Evolutionary conservation across 2,113 vertebrate genomes (phyloP), one percentile per base, ranked within the genome.

Genomic region (Dicentrarchus labrax): DNA sequence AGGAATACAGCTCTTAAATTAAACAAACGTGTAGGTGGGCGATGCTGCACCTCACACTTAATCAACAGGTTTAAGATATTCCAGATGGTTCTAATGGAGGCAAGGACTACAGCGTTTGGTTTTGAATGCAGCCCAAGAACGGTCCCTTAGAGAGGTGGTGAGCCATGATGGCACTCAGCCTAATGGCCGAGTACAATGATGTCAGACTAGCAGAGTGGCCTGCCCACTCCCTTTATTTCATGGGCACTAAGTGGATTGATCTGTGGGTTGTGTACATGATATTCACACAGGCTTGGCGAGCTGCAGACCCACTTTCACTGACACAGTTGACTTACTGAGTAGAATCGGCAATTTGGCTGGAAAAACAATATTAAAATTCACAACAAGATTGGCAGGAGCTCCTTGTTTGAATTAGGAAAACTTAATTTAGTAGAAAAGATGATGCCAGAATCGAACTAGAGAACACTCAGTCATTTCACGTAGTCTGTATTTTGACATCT

Each of bases 231-330:
- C 89, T 87, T 88, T 90, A 92, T 93, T 93, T 91, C 88, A 93
- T 83, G 68, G 90, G 22, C 91, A 76, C 91, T 93, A 93, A 93
- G 93, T 93, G 93, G 86, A 93, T 93, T 93, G 93, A 93, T 93
- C 90, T 83, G 91, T 80, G 89, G 86, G 81, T 78, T 88, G 87
- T 79, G 77, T 77, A 78, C 88, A 91, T 90, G 78, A 83, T 88
- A 83, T 85, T 87, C 84, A 76, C 89, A 79, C 82, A 88, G 69
- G 76, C 70, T 72, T 39, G 66, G 80, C 71, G 15, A 43, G 76
- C 67, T 47, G 83, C 50, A 72, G 75, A 67, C 30, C 39, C 71
- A 62, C 71, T 65, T 62, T 64, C 64, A 51, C 68, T 45, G 61
- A 74, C 74, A 72, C 48, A 43, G 17, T 56, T 39, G 79, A 80